These are phyloP conservation scores for Oasisia sp. DNA, from an alignment of 2,888 invertebrate species.

Conservation along the genomic window DNA sequence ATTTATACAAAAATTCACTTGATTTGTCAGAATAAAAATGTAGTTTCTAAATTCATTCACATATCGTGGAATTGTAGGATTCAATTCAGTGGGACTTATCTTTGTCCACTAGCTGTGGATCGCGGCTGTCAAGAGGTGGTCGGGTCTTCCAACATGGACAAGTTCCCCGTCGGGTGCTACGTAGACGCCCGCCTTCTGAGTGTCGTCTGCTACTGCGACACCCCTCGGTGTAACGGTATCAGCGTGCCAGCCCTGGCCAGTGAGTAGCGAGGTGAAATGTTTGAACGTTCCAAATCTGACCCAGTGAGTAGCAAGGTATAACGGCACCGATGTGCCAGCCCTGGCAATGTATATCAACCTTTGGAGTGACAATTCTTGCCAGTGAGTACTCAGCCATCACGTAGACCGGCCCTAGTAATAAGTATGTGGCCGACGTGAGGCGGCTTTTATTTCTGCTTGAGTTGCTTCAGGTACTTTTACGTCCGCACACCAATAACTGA, in stretches of 20 bases:
- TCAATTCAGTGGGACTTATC: not conserved
- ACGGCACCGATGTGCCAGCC: no score
- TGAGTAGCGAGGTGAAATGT: conserved; percentile 22
- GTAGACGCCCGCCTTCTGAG: conserved; percentile 22
- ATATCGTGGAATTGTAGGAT: not conserved
- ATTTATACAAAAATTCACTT: not conserved
- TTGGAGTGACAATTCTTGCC: conserved; percentile 36
- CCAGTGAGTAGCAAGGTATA: not conserved
- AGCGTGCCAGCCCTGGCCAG: conserved; percentile 38
- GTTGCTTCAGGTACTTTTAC: no score
- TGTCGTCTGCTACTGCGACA: conserved; percentile 40
- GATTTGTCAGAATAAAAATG: not conserved
- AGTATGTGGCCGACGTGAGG: no score
- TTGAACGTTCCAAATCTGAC: no score
- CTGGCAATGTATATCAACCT: not conserved
- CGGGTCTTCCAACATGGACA: conserved; percentile 14
- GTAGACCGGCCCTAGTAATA: no score
- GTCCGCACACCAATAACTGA: no score
- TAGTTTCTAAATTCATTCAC: not conserved
- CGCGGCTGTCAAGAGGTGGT: conserved; percentile 20
- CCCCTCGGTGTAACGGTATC: conserved; percentile 40
- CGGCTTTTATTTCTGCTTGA: no score
- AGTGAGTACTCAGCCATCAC: conserved; percentile 29
- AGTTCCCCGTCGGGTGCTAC: conserved; percentile 28
- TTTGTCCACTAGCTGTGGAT: not conserved